A percentile compares a stretch with the other conserved stretches of the same genome.
Conservation (phyloP, 1,140 invertebrate genomes). For the Sogatella furcifera region DNA sequence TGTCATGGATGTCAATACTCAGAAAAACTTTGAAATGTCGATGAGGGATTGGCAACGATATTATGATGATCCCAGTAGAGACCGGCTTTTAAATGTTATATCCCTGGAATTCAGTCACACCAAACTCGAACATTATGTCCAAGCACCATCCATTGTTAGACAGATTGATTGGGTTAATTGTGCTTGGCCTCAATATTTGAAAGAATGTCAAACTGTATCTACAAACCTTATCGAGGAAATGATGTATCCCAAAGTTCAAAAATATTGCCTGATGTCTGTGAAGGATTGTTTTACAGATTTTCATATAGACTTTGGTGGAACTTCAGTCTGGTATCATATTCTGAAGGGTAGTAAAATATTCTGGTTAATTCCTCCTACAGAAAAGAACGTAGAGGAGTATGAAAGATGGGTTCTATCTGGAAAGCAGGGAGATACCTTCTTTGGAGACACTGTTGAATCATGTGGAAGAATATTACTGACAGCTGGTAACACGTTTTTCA, state of each 20-base stretch:
- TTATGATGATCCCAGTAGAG: slow-evolving; percentile 77
- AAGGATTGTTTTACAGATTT: slow-evolving; percentile 97
- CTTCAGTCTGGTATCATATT: slow-evolving; percentile 98
- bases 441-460: slow-evolving; percentile 86
- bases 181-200: slow-evolving; percentile 89
- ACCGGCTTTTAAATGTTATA: slow-evolving; percentile 84
- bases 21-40: slow-evolving; percentile 92
- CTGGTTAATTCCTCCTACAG: slow-evolving; percentile 91
- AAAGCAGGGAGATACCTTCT: slow-evolving; percentile 88
- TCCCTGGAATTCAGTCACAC: slow-evolving; percentile 94
- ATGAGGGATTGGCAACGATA: slow-evolving; percentile 85
- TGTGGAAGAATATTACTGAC: slow-evolving; percentile 68
- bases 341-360: slow-evolving; percentile 78
- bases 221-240: slow-evolving; percentile 90
- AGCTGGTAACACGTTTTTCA: slow-evolving; percentile 87
- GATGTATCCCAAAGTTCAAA: slow-evolving; percentile 95
- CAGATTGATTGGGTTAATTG: slow-evolving; percentile 95
- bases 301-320: slow-evolving; percentile 95
- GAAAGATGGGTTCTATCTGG: slow-evolving; percentile 89
- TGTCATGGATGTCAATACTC: slow-evolving; percentile 95
- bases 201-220: slow-evolving; percentile 79
- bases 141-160: slow-evolving; percentile 74
- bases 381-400: slow-evolving; percentile 79
- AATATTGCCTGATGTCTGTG: slow-evolving; percentile 96
- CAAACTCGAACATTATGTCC: slow-evolving; percentile 83